Base-by-base conservation (phyloP, 2,888 invertebrate species). In the Macrosiphum euphorbiae region DNA sequence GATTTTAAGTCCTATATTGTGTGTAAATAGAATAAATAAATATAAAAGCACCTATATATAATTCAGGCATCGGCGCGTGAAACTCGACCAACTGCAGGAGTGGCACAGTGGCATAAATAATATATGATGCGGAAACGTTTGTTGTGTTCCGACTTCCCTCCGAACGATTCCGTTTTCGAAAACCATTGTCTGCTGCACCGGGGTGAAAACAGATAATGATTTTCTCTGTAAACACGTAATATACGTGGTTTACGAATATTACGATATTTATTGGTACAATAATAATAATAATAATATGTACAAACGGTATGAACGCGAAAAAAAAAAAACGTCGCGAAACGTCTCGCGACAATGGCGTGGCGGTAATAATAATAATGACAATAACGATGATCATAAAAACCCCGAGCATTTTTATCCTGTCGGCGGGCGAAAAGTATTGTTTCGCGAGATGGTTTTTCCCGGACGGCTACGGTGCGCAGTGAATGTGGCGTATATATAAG, bases 381-480 rank as follows among this genome's bases (percentile, higher is more conserved):
- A 67, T 41, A 85, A 90, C 78, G 50, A 78, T 67, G 41, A 90
- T 47, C 50, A 86, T 91, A 86, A 91, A 86, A 86, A n/a, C 58
- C 86, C 24, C n/a, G n/a, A 58, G 55, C 44, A 35, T 58, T 92
- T 92, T 86, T 92, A 92, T 92, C 58, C 86, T n/a, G 92, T 92
- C 90, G 13, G 61, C 47, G 90, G 50, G 35, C 11, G 90, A 67
- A 90, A 50, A 90, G 67, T 90, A 90, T 92, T 55, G 92, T 92
- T 87, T 87, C 26, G 44, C 86, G 44, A n/a, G 84, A 52, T 41
- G 41, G 84, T 88, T 67, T 92, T 87, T 87, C 61, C n/a, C 26
- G 50, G 28, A 44, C 91, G 55, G 28, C 55, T 13, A 35, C 86
- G 8, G 58, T 26, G 44, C n/a, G 35, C 16, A 50, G 86, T 10